These are phyloP conservation scores for Polypterus senegalus DNA, from an alignment of 2,113 vertebrate genomes.

Conservation along the genomic window DNA sequence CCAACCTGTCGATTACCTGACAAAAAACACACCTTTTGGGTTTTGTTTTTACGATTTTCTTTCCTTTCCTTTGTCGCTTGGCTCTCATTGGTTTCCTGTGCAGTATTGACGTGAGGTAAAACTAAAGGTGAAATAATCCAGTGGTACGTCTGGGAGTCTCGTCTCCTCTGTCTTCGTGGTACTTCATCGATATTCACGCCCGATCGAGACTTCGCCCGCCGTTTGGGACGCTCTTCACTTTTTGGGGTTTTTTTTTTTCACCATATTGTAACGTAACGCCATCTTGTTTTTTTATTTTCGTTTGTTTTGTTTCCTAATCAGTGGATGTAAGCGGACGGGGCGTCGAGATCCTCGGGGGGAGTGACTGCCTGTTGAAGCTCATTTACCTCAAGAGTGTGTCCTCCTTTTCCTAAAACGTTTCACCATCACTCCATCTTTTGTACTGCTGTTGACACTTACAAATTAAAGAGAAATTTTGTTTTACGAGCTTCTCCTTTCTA, in stretches of 20 bases:
- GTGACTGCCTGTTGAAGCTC: conserved; percentile 94
- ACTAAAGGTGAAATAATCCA: conserved; percentile 81
- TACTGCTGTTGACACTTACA: conserved; percentile 99
- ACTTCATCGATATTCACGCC: conserved; percentile 64
- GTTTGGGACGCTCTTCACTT: too few species aligned
- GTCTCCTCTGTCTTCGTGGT: conserved; percentile 77
- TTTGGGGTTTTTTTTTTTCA: conserved; percentile 43
- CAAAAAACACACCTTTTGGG: conserved; percentile 21
- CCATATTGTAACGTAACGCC: conserved; percentile 71
- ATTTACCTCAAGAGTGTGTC: conserved; percentile 98
- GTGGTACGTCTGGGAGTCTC: conserved; percentile 77
- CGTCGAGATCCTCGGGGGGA: conserved; percentile 49
- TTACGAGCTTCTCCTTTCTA: conserved; percentile 57
- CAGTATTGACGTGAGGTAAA: conserved; percentile 96
- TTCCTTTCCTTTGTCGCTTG: conserved; percentile 67
- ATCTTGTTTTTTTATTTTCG: conserved; percentile 48
- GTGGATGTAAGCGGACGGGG: conserved; percentile 64
- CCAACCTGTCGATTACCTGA: conserved; percentile 8
- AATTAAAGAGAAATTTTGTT: conserved; percentile 99
- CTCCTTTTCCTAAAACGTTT: conserved; percentile 83
- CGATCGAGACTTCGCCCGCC: not conserved
- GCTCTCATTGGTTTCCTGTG: conserved; percentile 89
- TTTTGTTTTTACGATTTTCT: conserved; percentile 14
- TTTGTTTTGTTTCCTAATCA: conserved; percentile 30
- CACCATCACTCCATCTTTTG: conserved; percentile 99